Percentiles rank a stretch among this genome's conserved stretches.
phyloP scores from a whole-genome alignment of 1,140 invertebrate species.

The Caenorhabditis inopinata region DNA sequence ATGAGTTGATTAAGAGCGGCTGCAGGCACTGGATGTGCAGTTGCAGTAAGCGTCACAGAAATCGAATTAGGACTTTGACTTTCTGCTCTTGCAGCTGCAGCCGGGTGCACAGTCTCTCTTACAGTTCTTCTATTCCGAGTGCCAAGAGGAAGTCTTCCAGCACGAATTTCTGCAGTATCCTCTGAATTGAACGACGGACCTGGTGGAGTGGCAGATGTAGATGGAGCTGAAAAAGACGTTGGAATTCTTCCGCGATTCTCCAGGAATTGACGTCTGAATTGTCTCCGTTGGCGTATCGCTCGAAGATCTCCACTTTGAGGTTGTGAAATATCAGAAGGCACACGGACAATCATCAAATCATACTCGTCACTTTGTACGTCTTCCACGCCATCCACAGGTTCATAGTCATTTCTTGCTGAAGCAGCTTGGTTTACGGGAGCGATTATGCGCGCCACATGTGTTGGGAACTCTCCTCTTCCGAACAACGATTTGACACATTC shows the following conservation, averaged over 20 bases:
- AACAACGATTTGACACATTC: background rate
- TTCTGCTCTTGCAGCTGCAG: background rate
- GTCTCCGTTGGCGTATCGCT: background rate
- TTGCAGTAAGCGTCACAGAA: background rate
- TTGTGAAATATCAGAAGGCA: background rate
- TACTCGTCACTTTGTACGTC: background rate
- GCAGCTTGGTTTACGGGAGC: background rate
- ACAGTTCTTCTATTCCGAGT: background rate
- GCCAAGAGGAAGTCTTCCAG: background rate
- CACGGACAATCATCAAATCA: background rate
- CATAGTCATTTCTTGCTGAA: background rate
- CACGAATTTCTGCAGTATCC: background rate
- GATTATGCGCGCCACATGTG: background rate
- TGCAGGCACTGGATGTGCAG: too few species aligned
- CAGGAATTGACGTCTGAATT: background rate
- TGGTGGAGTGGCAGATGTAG: background rate
- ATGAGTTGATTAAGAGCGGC: too few species aligned
- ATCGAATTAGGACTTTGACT: background rate
- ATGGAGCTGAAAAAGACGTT: background rate
- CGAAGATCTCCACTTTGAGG: background rate
- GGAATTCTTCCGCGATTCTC: background rate
- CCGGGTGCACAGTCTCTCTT: background rate
- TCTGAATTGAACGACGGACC: constrained; percentile 5
- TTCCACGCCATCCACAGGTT: background rate
- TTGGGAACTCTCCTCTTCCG: background rate